A percentile compares a stretch with the other conserved stretches of the same genome.
Evolutionary conservation across 2,888 invertebrate species (phyloP).

Genomic region (Amiota communis): DNA sequence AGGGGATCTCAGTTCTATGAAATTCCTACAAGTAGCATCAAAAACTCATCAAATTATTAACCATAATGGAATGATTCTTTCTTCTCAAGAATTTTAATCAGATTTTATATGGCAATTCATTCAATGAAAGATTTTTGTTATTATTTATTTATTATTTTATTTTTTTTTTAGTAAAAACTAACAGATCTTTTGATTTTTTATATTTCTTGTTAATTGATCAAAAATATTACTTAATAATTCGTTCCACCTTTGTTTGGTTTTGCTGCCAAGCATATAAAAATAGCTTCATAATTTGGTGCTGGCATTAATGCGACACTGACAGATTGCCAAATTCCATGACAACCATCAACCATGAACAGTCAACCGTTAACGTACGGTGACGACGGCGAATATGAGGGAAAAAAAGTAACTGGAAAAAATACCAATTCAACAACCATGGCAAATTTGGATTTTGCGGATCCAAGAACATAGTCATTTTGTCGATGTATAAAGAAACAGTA

Average conservation of each 20-base stretch:
- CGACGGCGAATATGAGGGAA: not conserved
- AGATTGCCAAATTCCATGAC: constrained; percentile 55
- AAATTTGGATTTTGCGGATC: too few species aligned
- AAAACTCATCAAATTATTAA: too few species aligned
- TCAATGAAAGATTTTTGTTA: too few species aligned
- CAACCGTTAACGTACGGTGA: not conserved
- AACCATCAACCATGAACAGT: not conserved
- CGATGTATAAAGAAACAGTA: not conserved
- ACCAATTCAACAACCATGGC: constrained; percentile 3
- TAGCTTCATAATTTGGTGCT: constrained; percentile 25
- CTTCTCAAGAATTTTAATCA: not conserved
- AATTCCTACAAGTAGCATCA: too few species aligned
- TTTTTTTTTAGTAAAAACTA: too few species aligned
- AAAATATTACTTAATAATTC: too few species aligned
- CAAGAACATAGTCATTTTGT: not conserved
- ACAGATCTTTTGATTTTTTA: not conserved
- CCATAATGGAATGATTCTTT: too few species aligned
- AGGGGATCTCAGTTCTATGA: too few species aligned
- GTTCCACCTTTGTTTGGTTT: not conserved
- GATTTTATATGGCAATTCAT: not conserved
- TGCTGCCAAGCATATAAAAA: constrained; percentile 15
- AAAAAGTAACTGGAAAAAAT: not conserved
- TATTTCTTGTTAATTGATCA: not conserved
- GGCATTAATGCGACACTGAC: constrained; percentile 59
- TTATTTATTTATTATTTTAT: too few species aligned